Conservation (phyloP, 2,797 vertebrate genomes). For the Thripadectes ignobilis region DNA sequence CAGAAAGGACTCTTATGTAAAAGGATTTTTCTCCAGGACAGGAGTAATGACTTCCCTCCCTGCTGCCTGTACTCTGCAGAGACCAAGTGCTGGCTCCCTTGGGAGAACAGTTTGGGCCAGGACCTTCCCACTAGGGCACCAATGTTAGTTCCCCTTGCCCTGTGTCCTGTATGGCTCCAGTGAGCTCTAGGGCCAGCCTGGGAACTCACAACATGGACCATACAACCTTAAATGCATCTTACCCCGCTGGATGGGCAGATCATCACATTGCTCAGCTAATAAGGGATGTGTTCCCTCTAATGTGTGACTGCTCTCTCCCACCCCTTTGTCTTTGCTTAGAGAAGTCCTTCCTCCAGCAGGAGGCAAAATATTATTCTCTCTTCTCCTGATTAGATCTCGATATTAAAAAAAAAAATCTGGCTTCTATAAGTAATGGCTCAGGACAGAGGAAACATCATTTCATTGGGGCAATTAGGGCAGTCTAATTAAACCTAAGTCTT, state of each 20-base stretch:
- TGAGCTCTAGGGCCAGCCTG: background rate
- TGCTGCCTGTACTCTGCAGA: background rate
- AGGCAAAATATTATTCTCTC: slow-evolving; percentile 29
- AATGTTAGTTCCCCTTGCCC: too few species aligned
- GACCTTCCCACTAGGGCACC: background rate
- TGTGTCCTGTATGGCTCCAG: background rate
- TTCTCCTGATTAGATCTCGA: slow-evolving; percentile 11
- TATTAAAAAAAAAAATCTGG: background rate
- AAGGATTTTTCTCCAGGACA: background rate
- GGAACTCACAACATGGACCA: background rate
- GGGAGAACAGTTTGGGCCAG: background rate
- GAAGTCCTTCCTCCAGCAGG: background rate
- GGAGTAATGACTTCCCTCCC: background rate
- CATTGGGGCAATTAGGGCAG: slow-evolving; percentile 54
- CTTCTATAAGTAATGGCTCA: background rate
- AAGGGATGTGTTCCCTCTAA: background rate
- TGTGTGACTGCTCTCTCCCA: background rate
- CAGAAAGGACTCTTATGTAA: background rate
- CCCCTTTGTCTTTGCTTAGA: background rate
- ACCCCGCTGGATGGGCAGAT: background rate
- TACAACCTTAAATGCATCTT: background rate
- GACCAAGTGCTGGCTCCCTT: background rate
- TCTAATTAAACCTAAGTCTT: slow-evolving; percentile 56
- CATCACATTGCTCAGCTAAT: background rate
- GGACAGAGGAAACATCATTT: slow-evolving; percentile 49